phyloP scores from a whole-genome alignment of 2,113 vertebrate genomes.

The Regulus satrapa region DNA sequence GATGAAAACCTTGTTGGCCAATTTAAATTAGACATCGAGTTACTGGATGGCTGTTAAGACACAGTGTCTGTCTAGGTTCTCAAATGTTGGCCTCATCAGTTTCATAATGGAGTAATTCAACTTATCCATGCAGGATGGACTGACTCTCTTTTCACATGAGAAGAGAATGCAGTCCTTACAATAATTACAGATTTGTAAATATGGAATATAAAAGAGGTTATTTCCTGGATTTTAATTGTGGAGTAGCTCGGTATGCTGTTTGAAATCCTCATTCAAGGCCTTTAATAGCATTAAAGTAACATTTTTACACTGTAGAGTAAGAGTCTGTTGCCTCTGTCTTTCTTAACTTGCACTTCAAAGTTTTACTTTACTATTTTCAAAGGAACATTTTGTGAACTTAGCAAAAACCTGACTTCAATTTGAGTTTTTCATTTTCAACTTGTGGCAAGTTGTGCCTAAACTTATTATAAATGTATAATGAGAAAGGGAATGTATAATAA shows the following conservation, averaged over 20 bases:
- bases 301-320: neutral
- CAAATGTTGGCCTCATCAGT: neutral
- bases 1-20: neutral
- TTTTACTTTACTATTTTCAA: neutral
- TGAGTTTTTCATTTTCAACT: neutral
- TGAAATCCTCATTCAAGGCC: neutral
- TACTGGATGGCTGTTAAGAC: neutral
- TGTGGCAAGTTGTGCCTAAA: neutral
- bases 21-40: neutral
- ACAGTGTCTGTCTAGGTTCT: neutral
- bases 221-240: neutral
- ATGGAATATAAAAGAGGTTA: neutral
- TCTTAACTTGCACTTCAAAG: neutral
- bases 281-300: neutral
- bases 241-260: neutral
- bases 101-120: neutral
- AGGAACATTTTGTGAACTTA: neutral
- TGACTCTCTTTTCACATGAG: too few species aligned
- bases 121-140: neutral
- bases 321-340: neutral
- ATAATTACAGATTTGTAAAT: neutral
- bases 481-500: too few species aligned
- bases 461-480: neutral
- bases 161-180: neutral
- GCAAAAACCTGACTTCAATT: neutral